phyloP scores from a whole-genome alignment of 2,888 invertebrate genomes.

The Athrips mouffetella region DNA sequence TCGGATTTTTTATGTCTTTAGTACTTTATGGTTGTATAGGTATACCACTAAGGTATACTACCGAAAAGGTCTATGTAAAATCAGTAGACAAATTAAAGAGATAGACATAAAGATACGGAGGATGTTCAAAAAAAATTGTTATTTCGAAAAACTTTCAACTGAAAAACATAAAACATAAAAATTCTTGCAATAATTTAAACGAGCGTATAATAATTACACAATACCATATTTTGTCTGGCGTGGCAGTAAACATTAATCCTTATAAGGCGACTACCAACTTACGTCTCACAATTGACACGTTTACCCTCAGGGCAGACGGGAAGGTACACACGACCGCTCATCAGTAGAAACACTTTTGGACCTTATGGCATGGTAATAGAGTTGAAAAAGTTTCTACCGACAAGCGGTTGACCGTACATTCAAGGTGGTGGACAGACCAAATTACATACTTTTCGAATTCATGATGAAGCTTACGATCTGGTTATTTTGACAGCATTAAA shows the following conservation, averaged over 20 bases:
- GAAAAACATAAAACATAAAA: slow-evolving; percentile 6
- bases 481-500: background rate
- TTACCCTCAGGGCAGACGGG: background rate
- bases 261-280: background rate
- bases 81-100: no score
- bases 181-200: slow-evolving; percentile 9
- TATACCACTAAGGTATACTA: no score
- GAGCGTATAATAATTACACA: slow-evolving; percentile 1
- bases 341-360: no score
- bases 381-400: background rate
- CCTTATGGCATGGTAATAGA: no score
- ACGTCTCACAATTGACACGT: slow-evolving; percentile 5
- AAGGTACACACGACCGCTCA: no score
- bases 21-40: no score
- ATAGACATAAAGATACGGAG: no score
- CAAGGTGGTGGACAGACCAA: background rate
- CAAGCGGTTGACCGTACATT: background rate
- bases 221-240: background rate
- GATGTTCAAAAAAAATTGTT: no score
- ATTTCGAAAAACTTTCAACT: background rate
- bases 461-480: background rate
- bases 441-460: background rate
- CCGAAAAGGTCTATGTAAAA: no score
- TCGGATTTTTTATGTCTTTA: no score
- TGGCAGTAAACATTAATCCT: background rate